These are phyloP conservation scores for Chamaedrilus cognettii DNA, from an alignment of 2,888 invertebrate species.

Conservation along the genomic window DNA sequence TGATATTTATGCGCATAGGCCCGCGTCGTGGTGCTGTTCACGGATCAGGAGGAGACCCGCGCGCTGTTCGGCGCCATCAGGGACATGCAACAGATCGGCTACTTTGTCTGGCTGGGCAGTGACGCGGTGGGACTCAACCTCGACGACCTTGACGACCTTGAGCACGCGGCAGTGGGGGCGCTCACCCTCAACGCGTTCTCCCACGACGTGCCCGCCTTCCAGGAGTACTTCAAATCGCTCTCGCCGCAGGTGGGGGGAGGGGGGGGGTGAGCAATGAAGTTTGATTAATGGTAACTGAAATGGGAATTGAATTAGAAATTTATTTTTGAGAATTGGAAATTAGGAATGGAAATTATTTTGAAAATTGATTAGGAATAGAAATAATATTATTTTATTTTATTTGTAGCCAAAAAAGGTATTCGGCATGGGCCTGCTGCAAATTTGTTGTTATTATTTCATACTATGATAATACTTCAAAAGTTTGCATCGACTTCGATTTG, in stretches of 20 bases:
- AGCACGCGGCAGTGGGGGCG: slow-evolving; percentile 39
- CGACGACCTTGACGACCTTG: slow-evolving; percentile 34
- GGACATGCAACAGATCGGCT: slow-evolving; percentile 33
- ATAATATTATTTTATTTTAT: too few relatives aligned
- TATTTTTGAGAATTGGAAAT: too few relatives aligned
- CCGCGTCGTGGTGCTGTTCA: slow-evolving; percentile 46
- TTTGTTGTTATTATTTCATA: too few relatives aligned
- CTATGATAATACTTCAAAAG: too few relatives aligned
- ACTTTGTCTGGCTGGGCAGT: slow-evolving; percentile 51
- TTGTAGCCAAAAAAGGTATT: too few relatives aligned
- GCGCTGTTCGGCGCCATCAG: slow-evolving; percentile 40
- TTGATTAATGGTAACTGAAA: too few relatives aligned
- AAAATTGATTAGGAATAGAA: too few relatives aligned
- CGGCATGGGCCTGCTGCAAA: too few relatives aligned
- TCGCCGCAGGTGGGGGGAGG: slow-evolving; percentile 31
- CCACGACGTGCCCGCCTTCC: slow-evolving; percentile 29
- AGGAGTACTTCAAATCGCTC: slow-evolving; percentile 41
- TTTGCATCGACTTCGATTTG: too few relatives aligned
- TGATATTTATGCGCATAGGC: slow-evolving; percentile 34
- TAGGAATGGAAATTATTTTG: too few relatives aligned
- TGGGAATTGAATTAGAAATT: too few relatives aligned
- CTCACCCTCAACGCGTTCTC: slow-evolving; percentile 36
- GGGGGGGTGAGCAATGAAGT: too few relatives aligned
- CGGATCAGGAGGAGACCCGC: slow-evolving; percentile 44
- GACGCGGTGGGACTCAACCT: slow-evolving; percentile 41